Evolutionary conservation across 1,140 invertebrate genomes (phyloP).

Genomic region (Drosophila parvula): DNA sequence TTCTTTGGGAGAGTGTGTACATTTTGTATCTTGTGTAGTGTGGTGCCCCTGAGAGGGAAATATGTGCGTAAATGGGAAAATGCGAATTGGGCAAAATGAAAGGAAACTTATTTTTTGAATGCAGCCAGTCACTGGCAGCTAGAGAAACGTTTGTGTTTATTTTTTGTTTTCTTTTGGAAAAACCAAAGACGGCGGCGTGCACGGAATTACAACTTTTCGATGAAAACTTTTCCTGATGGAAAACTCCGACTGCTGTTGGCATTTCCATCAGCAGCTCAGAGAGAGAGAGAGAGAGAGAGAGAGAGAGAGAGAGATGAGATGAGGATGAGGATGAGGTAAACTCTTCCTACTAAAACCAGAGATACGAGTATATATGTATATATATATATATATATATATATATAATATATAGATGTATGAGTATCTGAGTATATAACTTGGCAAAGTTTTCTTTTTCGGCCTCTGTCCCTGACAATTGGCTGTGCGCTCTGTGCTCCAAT

Average conservation of each 20-base stretch:
- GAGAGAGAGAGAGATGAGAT: slow-evolving; percentile 4
- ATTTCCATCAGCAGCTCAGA: slow-evolving; percentile 37
- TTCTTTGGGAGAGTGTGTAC: too few species aligned
- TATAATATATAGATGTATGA: background rate
- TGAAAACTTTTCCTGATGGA: slow-evolving; percentile 48
- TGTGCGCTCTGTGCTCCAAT: slow-evolving; percentile 22
- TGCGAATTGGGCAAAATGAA: slow-evolving; percentile 27
- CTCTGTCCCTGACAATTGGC: slow-evolving; percentile 45
- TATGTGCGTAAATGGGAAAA: slow-evolving; percentile 1
- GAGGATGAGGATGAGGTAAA: slow-evolving; percentile 17
- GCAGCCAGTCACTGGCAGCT: slow-evolving; percentile 38
- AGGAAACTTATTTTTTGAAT: slow-evolving; percentile 54
- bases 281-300: background rate
- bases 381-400: background rate
- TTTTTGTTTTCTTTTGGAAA: slow-evolving; percentile 4
- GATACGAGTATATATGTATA: background rate
- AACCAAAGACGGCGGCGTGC: slow-evolving; percentile 46
- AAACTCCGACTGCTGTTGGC: slow-evolving; percentile 50
- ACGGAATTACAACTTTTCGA: slow-evolving; percentile 57
- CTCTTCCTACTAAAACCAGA: slow-evolving; percentile 25
- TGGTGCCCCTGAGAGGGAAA: background rate
- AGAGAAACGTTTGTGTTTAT: slow-evolving; percentile 30
- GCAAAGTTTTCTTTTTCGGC: slow-evolving; percentile 19
- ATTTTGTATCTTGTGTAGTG: background rate
- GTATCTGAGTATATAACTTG: slow-evolving; percentile 11